phyloP scores from a whole-genome alignment of 2,888 invertebrate genomes.

The Mesorhabditis sp. region DNA sequence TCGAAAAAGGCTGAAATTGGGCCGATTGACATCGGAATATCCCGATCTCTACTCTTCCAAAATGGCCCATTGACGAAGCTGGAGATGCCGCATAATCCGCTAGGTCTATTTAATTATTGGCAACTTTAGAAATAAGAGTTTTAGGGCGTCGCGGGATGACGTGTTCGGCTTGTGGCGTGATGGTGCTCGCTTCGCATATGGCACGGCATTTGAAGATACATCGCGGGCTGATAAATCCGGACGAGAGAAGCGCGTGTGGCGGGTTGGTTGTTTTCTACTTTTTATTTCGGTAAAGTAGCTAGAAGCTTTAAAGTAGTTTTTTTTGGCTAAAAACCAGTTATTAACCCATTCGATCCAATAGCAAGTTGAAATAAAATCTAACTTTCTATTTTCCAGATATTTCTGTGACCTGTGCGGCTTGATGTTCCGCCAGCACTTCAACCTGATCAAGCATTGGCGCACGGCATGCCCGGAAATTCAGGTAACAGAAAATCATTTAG shows the following conservation, averaged over 20 bases:
- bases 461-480: constrained; percentile 44
- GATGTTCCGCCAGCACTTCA: constrained; percentile 38
- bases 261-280: constrained; percentile 12
- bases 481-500: constrained; percentile 10
- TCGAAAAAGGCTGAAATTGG: constrained; percentile 34
- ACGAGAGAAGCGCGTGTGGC: constrained; percentile 19
- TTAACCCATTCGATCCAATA: too few relatives aligned
- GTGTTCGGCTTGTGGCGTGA: constrained; percentile 40
- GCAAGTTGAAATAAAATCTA: too few relatives aligned
- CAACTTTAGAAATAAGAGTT: background rate
- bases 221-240: constrained; percentile 13
- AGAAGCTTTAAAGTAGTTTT: constrained; percentile 14
- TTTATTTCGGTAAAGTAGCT: constrained; percentile 5
- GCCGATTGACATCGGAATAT: constrained; percentile 25
- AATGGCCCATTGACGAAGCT: constrained; percentile 20
- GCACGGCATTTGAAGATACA: constrained; percentile 25
- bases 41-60: constrained; percentile 22
- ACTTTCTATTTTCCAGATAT: background rate
- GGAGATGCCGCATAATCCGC: constrained; percentile 22
- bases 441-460: constrained; percentile 46
- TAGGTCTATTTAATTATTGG: constrained; percentile 12
- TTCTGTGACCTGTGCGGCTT: constrained; percentile 49
- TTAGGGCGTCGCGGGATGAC: constrained; percentile 27
- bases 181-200: constrained; percentile 31
- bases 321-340: too few relatives aligned